phyloP scores from a whole-genome alignment of 2,113 vertebrate genomes.

The Tenrec ecaudatus region DNA sequence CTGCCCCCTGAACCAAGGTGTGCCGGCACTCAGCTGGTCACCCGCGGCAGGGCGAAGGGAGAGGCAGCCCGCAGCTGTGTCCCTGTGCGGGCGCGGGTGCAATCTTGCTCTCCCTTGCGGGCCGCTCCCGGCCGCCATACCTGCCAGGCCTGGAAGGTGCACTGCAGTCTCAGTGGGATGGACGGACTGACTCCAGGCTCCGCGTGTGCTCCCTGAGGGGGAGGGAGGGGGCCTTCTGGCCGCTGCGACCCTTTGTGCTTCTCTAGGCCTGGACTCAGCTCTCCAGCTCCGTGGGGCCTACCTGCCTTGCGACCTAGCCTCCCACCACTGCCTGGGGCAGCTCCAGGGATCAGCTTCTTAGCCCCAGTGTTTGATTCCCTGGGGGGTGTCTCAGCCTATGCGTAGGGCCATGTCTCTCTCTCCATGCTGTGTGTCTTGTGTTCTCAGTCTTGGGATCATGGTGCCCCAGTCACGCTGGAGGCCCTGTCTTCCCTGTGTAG shows the following conservation, averaged over 20 bases:
- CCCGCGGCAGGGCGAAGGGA: neutral
- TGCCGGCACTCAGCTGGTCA: neutral
- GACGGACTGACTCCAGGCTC: neutral
- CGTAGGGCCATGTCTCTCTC: neutral
- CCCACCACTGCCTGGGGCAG: too few species aligned
- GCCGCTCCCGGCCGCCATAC: neutral
- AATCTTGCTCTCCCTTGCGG: neutral
- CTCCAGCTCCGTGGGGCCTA: neutral
- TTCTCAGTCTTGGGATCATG: neutral
- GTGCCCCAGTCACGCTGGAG: neutral
- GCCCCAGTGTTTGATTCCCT: neutral
- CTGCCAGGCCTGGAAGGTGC: neutral
- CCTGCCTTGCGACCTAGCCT: too few species aligned
- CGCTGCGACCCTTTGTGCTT: constrained; percentile 22
- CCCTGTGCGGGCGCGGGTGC: neutral
- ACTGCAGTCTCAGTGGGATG: neutral
- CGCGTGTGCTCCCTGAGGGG: neutral
- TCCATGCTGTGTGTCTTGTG: neutral
- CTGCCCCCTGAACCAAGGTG: neutral
- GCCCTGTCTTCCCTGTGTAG: neutral
- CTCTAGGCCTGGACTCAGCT: neutral
- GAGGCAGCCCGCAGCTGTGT: neutral
- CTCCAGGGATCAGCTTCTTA: neutral
- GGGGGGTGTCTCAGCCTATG: too few species aligned
- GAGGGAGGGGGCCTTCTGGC: neutral